Evolutionary conservation across 2,888 invertebrate species (phyloP).

Genomic region (Apotomis capreana): DNA sequence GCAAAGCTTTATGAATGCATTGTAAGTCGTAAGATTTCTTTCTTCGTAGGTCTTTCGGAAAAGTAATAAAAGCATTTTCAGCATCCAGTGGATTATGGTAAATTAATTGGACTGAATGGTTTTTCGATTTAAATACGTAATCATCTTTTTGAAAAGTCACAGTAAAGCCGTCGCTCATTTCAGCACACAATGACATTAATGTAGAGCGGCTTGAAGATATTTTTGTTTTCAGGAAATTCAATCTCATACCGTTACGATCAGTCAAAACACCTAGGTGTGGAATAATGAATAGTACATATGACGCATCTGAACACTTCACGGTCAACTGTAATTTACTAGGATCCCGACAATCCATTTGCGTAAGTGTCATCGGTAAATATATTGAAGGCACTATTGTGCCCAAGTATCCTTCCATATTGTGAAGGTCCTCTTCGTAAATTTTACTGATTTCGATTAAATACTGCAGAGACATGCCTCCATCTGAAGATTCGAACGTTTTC

Average conservation of each 20-base stretch:
- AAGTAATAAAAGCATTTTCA: slow-evolving; percentile 20
- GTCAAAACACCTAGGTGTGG: slow-evolving; percentile 23
- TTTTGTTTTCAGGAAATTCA: slow-evolving; percentile 18
- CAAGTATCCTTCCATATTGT: slow-evolving; percentile 10
- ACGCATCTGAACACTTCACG: slow-evolving; percentile 21
- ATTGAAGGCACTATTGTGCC: slow-evolving; percentile 8
- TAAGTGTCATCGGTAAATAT: slow-evolving; percentile 10
- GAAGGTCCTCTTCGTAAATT: too few relatives aligned
- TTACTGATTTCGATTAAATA: slow-evolving; percentile 15
- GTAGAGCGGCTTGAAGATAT: neutral
- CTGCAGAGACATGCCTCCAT: slow-evolving; percentile 31
- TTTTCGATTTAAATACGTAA: slow-evolving; percentile 30
- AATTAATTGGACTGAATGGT: neutral
- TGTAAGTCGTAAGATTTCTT: slow-evolving; percentile 5
- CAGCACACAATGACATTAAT: neutral
- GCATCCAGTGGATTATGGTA: slow-evolving; percentile 26
- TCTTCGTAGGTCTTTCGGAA: slow-evolving; percentile 20
- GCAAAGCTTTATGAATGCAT: slow-evolving; percentile 22
- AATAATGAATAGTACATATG: slow-evolving; percentile 25
- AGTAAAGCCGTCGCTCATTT: neutral
- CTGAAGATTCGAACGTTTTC: slow-evolving; percentile 33
- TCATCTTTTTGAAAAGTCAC: neutral
- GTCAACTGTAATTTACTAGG: slow-evolving; percentile 15
- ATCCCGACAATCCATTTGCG: slow-evolving; percentile 24
- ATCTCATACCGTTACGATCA: slow-evolving; percentile 11